These are phyloP conservation scores for Anseranas semipalmata DNA, from an alignment of 2,113 vertebrate species.

Conservation along the genomic window DNA sequence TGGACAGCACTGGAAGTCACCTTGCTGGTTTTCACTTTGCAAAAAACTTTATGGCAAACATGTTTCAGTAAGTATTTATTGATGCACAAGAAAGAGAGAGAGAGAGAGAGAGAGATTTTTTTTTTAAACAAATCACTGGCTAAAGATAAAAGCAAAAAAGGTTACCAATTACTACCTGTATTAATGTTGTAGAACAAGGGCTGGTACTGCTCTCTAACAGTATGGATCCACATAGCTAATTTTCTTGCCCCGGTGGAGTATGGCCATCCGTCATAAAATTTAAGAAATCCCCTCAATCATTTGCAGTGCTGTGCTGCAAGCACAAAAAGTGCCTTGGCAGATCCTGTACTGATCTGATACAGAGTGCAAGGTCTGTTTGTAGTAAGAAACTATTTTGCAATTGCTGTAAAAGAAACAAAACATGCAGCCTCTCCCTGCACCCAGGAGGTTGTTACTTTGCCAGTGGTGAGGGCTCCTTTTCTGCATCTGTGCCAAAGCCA, in stretches of 20 bases:
- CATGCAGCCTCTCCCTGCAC: background rate
- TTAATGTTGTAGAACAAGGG: background rate
- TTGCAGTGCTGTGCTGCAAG: background rate
- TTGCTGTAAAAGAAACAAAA: background rate
- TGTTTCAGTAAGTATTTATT: background rate
- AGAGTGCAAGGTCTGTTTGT: accelerated
- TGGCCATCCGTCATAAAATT: background rate
- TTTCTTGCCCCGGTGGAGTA: background rate
- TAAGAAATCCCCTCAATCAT: background rate
- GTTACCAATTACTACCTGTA: background rate
- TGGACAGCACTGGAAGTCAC: too few relatives aligned
- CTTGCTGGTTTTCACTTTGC: background rate
- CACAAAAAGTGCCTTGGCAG: background rate
- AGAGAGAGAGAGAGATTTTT: background rate
- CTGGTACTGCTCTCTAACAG: background rate
- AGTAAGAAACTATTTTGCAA: background rate
- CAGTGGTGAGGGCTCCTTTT: accelerated
- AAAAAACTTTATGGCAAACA: background rate
- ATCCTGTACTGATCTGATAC: background rate
- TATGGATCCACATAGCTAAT: background rate
- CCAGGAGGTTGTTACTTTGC: accelerated
- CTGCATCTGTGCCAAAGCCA: background rate
- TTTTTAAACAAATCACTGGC: accelerated
- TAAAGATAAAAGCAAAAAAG: background rate
- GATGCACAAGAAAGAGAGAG: background rate